Conservation (phyloP, 2,888 invertebrate genomes). For the Bombylius discolor region DNA sequence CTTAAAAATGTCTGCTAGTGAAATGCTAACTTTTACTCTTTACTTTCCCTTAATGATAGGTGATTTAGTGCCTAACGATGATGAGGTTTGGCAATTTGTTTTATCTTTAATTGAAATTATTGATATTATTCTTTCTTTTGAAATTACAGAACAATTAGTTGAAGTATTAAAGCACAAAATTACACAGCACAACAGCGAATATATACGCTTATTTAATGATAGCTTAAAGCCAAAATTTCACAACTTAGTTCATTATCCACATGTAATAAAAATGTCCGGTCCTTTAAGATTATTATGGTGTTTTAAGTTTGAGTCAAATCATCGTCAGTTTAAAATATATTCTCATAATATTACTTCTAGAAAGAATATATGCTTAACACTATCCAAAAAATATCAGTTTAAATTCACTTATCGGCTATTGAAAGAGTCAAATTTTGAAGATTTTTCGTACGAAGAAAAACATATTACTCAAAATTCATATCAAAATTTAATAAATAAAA, state of each 20-base stretch:
- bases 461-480: no score
- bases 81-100: conserved; percentile 13
- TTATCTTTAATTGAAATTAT: conserved; percentile 8
- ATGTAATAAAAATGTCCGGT: conserved; percentile 9
- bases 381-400: no score
- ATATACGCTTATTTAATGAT: conserved; percentile 6
- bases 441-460: no score
- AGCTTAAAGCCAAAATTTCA: conserved; percentile 12
- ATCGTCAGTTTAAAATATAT: conserved; percentile 10
- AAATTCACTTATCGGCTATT: no score
- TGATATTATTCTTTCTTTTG: conserved; percentile 4
- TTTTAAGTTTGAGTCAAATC: no score
- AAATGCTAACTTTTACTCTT: conserved; percentile 12
- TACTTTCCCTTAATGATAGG: conserved; percentile 13
- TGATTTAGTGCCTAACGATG: conserved; percentile 11
- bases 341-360: conserved; percentile 9
- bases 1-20: conserved; percentile 11
- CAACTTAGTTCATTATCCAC: conserved; percentile 10
- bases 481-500: not conserved
- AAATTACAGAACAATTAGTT: conserved; percentile 5
- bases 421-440: no score
- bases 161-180: conserved; percentile 3
- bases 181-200: conserved; percentile 2
- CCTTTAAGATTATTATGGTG: conserved; percentile 11
- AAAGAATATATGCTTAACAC: conserved; percentile 1